A percentile compares a stretch with the other conserved stretches of the same genome.
phyloP scores from a whole-genome alignment of 2,113 vertebrate genomes.

The Ceyx melanurus region DNA sequence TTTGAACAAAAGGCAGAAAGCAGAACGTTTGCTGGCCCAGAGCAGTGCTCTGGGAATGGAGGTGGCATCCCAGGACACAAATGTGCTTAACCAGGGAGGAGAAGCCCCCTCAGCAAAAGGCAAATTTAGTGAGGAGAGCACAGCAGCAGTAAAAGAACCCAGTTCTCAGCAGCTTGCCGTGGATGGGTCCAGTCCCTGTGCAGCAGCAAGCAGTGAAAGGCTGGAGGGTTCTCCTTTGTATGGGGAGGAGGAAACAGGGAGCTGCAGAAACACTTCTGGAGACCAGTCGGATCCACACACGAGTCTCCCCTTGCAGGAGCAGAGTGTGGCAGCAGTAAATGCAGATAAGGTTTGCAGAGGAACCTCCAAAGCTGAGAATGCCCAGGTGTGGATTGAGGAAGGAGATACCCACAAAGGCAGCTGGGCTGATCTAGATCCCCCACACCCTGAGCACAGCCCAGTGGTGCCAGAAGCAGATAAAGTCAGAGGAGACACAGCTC shows the following conservation, averaged over 20 bases:
- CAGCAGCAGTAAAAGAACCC: neutral
- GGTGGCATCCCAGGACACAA: neutral
- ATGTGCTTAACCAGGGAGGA: neutral
- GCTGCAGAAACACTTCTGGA: neutral
- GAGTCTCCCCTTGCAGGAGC: neutral
- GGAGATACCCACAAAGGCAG: neutral
- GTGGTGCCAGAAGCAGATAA: neutral
- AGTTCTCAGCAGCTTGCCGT: neutral
- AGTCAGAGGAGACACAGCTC: neutral
- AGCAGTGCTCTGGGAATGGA: neutral
- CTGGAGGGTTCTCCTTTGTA: neutral
- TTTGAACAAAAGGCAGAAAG: conserved; percentile 28
- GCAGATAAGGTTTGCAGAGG: neutral
- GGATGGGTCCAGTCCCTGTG: neutral
- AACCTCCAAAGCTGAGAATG: neutral
- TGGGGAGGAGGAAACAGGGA: neutral
- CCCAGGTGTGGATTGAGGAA: neutral
- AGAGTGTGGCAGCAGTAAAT: neutral
- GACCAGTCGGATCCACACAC: neutral
- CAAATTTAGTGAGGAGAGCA: neutral
- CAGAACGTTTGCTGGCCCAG: neutral
- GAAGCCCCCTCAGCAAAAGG: neutral
- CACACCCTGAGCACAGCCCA: neutral
- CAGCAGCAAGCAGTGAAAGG: neutral
- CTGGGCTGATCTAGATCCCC: neutral